Conservation (phyloP, 1,140 invertebrate species). For the Lethocerus indicus region DNA sequence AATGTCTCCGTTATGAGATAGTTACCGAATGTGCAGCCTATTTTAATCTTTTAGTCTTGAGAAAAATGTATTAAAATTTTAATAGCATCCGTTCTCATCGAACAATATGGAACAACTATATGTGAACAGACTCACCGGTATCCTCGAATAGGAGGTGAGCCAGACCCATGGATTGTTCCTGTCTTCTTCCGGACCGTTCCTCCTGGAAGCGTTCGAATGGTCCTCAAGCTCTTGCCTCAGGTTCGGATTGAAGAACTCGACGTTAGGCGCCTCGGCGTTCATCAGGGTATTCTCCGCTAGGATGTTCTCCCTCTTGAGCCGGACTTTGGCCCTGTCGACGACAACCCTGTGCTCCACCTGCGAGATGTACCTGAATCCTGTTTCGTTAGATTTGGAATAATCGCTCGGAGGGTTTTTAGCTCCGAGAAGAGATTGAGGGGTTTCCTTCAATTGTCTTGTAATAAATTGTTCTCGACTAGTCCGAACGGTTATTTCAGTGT, state of each 20-base stretch:
- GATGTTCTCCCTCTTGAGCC: slow-evolving; percentile 4
- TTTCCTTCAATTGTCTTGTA: too few relatives aligned
- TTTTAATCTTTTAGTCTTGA: not conserved
- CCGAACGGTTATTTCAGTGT: too few relatives aligned
- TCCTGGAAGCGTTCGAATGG: slow-evolving; percentile 26
- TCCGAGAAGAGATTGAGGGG: too few relatives aligned
- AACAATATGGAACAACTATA: not conserved
- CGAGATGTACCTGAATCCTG: too few relatives aligned
- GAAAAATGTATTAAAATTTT: not conserved
- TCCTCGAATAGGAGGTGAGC: slow-evolving; percentile 57
- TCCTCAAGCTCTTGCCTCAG: slow-evolving; percentile 39
- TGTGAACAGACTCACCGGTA: slow-evolving; percentile 37
- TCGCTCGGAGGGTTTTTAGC: too few relatives aligned
- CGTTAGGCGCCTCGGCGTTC: slow-evolving; percentile 32
- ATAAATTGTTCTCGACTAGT: too few relatives aligned
- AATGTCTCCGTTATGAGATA: not conserved
- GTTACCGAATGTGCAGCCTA: not conserved
- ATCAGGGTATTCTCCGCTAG: slow-evolving; percentile 21
- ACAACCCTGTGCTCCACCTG: not conserved
- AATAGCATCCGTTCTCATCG: not conserved
- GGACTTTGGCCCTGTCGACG: not conserved
- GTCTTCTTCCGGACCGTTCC: slow-evolving; percentile 10
- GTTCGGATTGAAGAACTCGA: slow-evolving; percentile 50
- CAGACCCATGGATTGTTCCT: slow-evolving; percentile 45
- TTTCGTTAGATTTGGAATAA: too few relatives aligned